Conservation (phyloP, 2,113 vertebrate genomes). For the Fregata magnificens region DNA sequence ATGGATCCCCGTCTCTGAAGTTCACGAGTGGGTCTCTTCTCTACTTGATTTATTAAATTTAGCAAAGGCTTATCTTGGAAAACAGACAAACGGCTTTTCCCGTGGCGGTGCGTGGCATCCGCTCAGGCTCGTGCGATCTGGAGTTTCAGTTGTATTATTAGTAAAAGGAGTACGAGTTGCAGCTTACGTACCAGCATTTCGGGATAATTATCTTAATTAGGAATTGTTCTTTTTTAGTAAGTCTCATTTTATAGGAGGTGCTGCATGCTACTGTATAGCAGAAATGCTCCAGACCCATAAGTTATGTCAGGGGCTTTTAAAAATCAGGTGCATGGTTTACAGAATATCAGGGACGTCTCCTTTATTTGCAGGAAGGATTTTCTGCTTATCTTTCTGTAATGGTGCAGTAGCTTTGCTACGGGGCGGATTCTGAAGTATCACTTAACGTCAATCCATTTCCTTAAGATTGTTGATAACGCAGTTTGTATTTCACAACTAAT, state of each 20-base stretch:
- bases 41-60: background rate
- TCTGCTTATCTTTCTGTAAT: slow-evolving; percentile 64
- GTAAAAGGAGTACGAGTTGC: background rate
- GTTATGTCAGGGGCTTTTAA: background rate
- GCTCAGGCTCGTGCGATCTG: background rate
- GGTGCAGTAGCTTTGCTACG: slow-evolving; percentile 49
- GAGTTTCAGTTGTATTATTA: background rate
- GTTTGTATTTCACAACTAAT: slow-evolving; percentile 68
- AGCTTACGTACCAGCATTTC: background rate
- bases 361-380: slow-evolving; percentile 64
- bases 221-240: background rate
- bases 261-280: background rate
- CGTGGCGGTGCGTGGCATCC: background rate
- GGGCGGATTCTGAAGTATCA: slow-evolving; percentile 72
- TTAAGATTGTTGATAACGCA: slow-evolving; percentile 67
- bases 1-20: background rate
- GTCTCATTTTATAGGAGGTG: background rate
- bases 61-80: background rate
- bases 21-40: background rate
- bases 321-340: background rate
- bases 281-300: background rate
- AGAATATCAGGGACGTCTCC: slow-evolving; percentile 1
- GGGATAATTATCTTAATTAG: background rate
- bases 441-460: slow-evolving; percentile 73
- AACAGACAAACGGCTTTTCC: background rate